phyloP scores from a whole-genome alignment of 2,888 invertebrate species.

The Vesta saturnalis region DNA sequence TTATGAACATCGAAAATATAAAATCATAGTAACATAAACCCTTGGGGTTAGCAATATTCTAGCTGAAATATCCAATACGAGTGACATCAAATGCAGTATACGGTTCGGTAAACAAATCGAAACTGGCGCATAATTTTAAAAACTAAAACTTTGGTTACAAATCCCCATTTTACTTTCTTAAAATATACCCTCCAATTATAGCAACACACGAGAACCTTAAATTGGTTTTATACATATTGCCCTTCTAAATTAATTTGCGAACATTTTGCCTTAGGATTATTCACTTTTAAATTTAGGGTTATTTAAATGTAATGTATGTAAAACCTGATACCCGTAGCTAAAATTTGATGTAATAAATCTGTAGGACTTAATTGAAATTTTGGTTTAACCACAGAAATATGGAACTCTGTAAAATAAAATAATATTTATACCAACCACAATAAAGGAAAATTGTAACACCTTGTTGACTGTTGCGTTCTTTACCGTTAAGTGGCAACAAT shows the following conservation, averaged over 20 bases:
- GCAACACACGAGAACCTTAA: not conserved
- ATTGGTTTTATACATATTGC: not conserved
- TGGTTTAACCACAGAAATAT: not conserved
- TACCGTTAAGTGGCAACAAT: too few relatives aligned
- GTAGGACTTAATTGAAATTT: not conserved
- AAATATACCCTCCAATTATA: constrained; percentile 25
- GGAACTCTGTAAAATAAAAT: too few relatives aligned
- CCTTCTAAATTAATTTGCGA: not conserved
- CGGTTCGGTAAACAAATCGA: constrained; percentile 32
- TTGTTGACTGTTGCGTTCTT: too few relatives aligned
- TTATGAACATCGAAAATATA: constrained; percentile 47
- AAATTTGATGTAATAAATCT: too few relatives aligned
- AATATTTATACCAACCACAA: too few relatives aligned
- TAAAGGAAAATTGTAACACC: too few relatives aligned
- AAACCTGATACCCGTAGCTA: too few relatives aligned
- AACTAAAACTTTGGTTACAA: constrained; percentile 21
- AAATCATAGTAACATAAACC: constrained; percentile 45
- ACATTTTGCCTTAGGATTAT: not conserved
- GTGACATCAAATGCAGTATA: constrained; percentile 23
- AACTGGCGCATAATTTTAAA: constrained; percentile 25
- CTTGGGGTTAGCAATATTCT: constrained; percentile 45
- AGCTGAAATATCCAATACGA: constrained; percentile 28
- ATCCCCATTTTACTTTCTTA: constrained; percentile 30
- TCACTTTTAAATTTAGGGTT: not conserved
- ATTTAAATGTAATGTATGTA: too few relatives aligned